Base-by-base conservation (phyloP, 1,140 invertebrate species). In the Atta texana region DNA sequence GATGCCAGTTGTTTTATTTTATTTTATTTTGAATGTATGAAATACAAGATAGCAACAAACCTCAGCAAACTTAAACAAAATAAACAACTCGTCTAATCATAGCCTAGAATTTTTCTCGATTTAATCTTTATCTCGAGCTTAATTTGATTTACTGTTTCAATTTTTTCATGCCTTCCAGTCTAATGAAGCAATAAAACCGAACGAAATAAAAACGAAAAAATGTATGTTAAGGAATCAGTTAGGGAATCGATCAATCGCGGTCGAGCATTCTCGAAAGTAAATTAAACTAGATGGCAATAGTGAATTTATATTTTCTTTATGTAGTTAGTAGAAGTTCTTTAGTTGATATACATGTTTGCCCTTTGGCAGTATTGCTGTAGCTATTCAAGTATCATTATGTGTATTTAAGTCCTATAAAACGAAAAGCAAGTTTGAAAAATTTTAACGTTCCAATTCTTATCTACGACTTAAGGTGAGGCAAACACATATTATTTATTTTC, bases 151-250 rank as follows among this genome's bases (percentile, higher is more conserved):
- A 63, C 7, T 64, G 31, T 3, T 34, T 66, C 16, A 66, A 34
- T 66, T n/a, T 68, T 39, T 39, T 5, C 34, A 6, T 39, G 0
- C 12, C n/a, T 4, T 39, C 10, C 2, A 24, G 2, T 21, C 18
- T 68, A 68, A 39, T 39, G 1, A 68, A n/a, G 6, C 24, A 69
- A 21, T 21, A 10, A 69, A 39, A 49, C 2, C 5, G 39, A 8
- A 39, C 34, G 7, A 39, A 39, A 44, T 34, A 68, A 2, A 4
- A 12, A 69, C n/a, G 66, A 49, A 49, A 49, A 8, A 68, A 21
- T 39, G 14, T 69, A 69, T 49, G 6, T 49, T 49, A 49, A 49
- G 49, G 49, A 49, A 69, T 49, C 39, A 69, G 64, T 39, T 66
- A 18, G 66, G n/a, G 12, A 69, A 69, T 69, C 39, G 39, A 49